Percentiles rank a stretch among this genome's conserved stretches.
Conservation (phyloP, 2,113 vertebrate species). For the Plecturocebus donacophilus region DNA sequence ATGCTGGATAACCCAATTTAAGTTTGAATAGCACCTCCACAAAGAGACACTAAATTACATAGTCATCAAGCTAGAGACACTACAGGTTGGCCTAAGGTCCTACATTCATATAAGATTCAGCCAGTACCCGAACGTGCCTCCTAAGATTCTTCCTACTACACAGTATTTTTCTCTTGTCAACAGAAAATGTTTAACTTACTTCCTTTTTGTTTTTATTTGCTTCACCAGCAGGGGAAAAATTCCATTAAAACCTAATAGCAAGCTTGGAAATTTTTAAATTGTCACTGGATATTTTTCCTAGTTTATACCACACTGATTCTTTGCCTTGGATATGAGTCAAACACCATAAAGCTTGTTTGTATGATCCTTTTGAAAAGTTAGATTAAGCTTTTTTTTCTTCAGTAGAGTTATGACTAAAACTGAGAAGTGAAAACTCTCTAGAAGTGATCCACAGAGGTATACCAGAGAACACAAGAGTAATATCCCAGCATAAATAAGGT, state of each 20-base stretch:
- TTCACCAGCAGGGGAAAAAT: neutral
- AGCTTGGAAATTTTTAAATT: neutral
- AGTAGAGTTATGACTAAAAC: neutral
- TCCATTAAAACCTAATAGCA: neutral
- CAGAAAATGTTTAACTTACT: neutral
- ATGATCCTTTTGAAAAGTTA: neutral
- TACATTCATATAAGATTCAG: neutral
- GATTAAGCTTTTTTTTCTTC: neutral
- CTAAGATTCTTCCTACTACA: neutral
- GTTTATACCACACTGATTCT: neutral
- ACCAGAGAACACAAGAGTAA: neutral
- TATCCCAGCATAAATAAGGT: neutral
- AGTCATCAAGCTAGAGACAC: neutral
- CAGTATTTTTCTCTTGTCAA: neutral
- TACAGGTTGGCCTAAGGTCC: neutral
- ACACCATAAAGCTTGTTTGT: neutral
- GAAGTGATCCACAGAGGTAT: neutral
- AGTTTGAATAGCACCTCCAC: neutral
- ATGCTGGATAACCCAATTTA: neutral
- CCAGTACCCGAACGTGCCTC: neutral
- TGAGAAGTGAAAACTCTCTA: neutral
- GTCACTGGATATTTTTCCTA: neutral
- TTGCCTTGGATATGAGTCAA: neutral
- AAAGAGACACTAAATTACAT: neutral
- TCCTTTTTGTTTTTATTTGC: slow-evolving; percentile 10